phyloP scores from a whole-genome alignment of 2,113 vertebrate species.

The Alligator mississippiensis region DNA sequence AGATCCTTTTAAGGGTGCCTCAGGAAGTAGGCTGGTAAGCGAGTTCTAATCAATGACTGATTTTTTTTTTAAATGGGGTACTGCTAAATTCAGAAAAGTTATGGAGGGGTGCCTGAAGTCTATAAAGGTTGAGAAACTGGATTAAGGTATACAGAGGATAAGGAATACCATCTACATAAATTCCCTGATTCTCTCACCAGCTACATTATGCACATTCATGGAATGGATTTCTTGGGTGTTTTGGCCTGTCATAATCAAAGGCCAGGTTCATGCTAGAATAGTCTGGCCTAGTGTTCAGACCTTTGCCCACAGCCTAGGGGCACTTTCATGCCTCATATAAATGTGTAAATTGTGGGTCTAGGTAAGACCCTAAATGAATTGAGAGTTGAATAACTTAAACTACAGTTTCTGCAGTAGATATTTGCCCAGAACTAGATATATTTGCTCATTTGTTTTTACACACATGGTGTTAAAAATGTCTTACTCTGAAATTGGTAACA shows the following conservation, averaged over 20 bases:
- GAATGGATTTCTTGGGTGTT: neutral
- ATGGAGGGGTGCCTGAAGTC: too few species aligned
- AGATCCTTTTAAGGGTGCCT: too few species aligned
- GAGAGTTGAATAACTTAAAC: slow-evolving; percentile 32
- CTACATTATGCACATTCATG: neutral
- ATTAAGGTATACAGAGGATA: neutral
- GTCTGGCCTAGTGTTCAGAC: neutral
- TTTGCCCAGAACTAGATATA: slow-evolving; percentile 57
- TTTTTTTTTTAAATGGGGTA: too few species aligned
- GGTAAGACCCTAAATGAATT: neutral
- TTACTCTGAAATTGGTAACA: slow-evolving; percentile 18
- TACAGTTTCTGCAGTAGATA: slow-evolving; percentile 19
- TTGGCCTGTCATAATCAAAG: neutral
- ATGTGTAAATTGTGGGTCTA: neutral
- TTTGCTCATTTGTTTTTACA: slow-evolving; percentile 45
- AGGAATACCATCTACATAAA: neutral
- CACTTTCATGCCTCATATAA: neutral
- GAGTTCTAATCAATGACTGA: too few species aligned
- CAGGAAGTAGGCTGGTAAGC: too few species aligned
- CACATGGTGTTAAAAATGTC: slow-evolving; percentile 9
- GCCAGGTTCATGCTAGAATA: neutral
- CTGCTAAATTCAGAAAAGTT: too few species aligned
- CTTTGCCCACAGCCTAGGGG: neutral
- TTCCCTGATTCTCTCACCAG: neutral
- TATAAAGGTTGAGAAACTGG: neutral